These are phyloP conservation scores for Cephalopachus bancanus DNA, from an alignment of 2,797 vertebrate genomes.

Conservation along the genomic window DNA sequence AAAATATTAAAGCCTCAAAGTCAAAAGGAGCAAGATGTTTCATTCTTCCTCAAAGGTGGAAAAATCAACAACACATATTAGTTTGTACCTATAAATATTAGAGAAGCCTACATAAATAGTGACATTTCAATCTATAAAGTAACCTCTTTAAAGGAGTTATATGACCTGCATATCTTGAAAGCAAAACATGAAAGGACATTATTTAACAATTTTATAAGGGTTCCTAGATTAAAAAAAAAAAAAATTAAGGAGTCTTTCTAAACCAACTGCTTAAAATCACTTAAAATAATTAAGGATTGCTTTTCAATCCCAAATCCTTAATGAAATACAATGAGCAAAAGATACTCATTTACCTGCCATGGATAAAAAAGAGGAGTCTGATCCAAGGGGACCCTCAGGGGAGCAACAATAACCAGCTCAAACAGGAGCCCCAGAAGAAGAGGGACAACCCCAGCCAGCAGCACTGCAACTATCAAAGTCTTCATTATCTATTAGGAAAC, in stretches of 20 bases:
- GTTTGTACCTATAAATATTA: background rate
- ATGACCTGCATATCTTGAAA: background rate
- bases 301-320: conserved; percentile 18
- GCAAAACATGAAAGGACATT: background rate
- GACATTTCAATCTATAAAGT: conserved; percentile 12
- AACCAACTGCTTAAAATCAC: conserved; percentile 45
- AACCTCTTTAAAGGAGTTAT: background rate
- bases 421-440: conserved; percentile 97
- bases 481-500: conserved; percentile 94
- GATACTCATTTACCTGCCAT: conserved; percentile 94
- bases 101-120: background rate
- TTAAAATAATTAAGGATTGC: background rate
- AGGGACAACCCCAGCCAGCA: conserved; percentile 97
- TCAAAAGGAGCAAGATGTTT: background rate
- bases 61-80: background rate
- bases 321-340: conserved; percentile 16
- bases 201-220: background rate
- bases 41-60: background rate
- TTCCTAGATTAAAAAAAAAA: background rate
- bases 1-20: conserved; percentile 6
- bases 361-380: conserved; percentile 99
- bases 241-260: conserved; percentile 9
- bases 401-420: conserved; percentile 98
- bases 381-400: conserved; percentile 97
- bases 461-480: conserved; percentile 96